Conservation (phyloP, 2,888 invertebrate genomes). For the Napeogenes inachia region DNA sequence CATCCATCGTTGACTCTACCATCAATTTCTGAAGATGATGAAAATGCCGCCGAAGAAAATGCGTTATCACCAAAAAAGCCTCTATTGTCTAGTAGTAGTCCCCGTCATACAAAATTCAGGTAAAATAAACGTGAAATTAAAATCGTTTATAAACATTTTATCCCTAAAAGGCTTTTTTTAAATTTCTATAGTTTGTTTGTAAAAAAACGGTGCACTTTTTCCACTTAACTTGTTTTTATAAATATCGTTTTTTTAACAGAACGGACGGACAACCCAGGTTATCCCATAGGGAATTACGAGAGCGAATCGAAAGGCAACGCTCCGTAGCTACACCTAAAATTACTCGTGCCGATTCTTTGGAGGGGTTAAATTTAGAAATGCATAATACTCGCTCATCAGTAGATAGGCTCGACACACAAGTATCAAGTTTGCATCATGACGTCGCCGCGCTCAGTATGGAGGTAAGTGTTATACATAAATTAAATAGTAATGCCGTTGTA, state of each 20-base stretch:
- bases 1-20: slow-evolving; percentile 90
- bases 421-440: slow-evolving; percentile 89
- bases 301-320: slow-evolving; percentile 82
- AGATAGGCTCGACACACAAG: slow-evolving; percentile 88
- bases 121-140: slow-evolving; percentile 24
- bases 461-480: slow-evolving; percentile 58
- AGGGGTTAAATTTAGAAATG: slow-evolving; percentile 79
- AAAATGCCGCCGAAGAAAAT: slow-evolving; percentile 87
- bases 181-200: no score
- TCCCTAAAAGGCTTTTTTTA: no score
- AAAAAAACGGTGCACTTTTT: neutral
- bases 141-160: no score
- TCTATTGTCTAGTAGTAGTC: slow-evolving; percentile 80
- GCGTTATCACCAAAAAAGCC: slow-evolving; percentile 81
- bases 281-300: slow-evolving; percentile 74
- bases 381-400: slow-evolving; percentile 76
- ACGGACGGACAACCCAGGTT: slow-evolving; percentile 60
- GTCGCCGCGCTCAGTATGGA: slow-evolving; percentile 90
- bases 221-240: neutral
- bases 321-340: slow-evolving; percentile 78
- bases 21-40: slow-evolving; percentile 97
- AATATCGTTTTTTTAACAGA: slow-evolving; percentile 36
- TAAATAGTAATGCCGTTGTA: neutral
- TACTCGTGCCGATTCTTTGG: slow-evolving; percentile 76
- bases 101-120: slow-evolving; percentile 81